Conservation (phyloP, 2,888 invertebrate genomes). For the Scaptomyza reducta region DNA sequence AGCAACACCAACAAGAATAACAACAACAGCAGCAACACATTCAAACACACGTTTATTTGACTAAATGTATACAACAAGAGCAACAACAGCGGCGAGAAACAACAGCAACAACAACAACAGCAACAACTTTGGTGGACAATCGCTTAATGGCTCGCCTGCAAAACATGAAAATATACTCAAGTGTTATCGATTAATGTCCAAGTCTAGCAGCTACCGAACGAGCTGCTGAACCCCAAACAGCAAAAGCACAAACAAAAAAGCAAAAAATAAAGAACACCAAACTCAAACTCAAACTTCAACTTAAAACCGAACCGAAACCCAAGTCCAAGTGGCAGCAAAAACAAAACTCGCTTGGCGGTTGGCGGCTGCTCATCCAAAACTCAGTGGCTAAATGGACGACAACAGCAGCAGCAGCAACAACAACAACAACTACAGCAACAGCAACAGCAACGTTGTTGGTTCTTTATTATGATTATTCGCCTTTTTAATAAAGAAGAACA, state of each 20-base stretch:
- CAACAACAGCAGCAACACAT: constrained; percentile 44
- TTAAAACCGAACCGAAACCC: constrained; percentile 14
- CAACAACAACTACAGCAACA: constrained; percentile 41
- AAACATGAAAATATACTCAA: constrained; percentile 85
- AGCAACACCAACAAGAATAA: constrained; percentile 11
- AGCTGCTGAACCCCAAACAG: constrained; percentile 69
- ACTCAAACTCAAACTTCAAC: constrained; percentile 10
- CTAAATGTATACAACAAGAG: constrained; percentile 52
- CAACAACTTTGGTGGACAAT: constrained; percentile 80
- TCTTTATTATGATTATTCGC: constrained; percentile 79
- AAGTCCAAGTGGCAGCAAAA: constrained; percentile 39
- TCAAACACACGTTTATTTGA: constrained; percentile 53
- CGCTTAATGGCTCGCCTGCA: constrained; percentile 85
- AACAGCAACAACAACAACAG: constrained; percentile 22
- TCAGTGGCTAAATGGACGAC: constrained; percentile 81
- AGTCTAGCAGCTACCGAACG: constrained; percentile 84
- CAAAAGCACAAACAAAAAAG: constrained; percentile 8
- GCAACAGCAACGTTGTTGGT: constrained; percentile 63
- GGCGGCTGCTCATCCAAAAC: constrained; percentile 79
- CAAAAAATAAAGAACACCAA: constrained; percentile 14
- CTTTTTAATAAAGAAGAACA: constrained; percentile 80
- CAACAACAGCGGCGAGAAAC: constrained; percentile 13
- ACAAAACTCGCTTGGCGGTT: constrained; percentile 65
- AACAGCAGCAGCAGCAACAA: constrained; percentile 53
- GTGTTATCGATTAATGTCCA: constrained; percentile 85